Evolutionary conservation across 2,888 invertebrate species (phyloP).

Genomic region (Netelia melanura): DNA sequence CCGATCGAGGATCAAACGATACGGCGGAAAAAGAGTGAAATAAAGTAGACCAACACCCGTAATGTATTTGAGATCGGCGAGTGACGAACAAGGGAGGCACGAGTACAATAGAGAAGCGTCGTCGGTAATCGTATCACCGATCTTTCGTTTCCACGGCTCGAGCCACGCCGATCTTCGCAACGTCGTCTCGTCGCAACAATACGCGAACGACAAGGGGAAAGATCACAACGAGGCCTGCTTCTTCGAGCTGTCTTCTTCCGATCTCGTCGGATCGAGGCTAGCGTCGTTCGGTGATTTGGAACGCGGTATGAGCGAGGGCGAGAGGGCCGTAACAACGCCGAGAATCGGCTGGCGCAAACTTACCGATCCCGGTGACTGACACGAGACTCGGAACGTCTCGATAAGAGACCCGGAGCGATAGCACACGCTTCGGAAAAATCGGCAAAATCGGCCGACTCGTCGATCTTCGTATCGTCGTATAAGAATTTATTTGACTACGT

Average conservation of each 20-base stretch:
- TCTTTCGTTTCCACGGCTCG: not conserved
- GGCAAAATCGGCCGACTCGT: constrained; percentile 47
- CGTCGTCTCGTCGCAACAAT: not conserved
- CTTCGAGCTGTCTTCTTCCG: constrained; percentile 23
- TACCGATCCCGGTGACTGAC: constrained; percentile 88
- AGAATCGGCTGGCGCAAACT: constrained; percentile 85
- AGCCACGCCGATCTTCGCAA: constrained; percentile 1
- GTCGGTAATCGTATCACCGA: constrained; percentile 33
- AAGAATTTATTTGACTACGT: not conserved
- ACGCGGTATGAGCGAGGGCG: constrained; percentile 83
- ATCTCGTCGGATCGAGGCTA: constrained; percentile 39
- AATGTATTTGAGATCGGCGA: constrained; percentile 83
- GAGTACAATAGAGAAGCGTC: constrained; percentile 78
- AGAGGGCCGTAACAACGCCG: constrained; percentile 81
- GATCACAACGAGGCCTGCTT: constrained; percentile 22
- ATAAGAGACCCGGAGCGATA: constrained; percentile 80
- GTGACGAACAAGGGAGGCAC: constrained; percentile 77
- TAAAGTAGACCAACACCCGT: constrained; percentile 78
- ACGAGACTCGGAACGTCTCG: constrained; percentile 78
- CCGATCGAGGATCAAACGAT: constrained; percentile 77
- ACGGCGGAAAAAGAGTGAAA: constrained; percentile 68
- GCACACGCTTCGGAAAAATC: constrained; percentile 77
- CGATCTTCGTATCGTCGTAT: not conserved
- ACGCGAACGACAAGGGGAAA: constrained; percentile 59
- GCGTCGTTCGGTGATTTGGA: constrained; percentile 72